Base-by-base conservation (phyloP, 2,888 invertebrate genomes). In the Siphlonurus alternatus region DNA sequence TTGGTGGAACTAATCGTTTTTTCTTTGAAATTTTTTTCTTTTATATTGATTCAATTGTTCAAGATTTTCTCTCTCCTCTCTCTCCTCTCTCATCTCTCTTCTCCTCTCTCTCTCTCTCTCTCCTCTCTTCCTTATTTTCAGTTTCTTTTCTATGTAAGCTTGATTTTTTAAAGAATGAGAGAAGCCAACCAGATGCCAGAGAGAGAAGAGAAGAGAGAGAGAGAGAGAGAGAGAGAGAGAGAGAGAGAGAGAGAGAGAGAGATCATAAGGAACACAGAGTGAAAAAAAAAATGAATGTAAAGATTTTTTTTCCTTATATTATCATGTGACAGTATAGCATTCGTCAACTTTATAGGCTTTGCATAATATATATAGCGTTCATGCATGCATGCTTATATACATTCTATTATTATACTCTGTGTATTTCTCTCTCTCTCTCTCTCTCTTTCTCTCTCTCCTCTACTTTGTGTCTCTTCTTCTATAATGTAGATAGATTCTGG, bases 1-100 rank as follows among this genome's bases (percentile, higher is more conserved):
- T 56, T 56, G 56, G 56, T 56, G 56, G 56, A 56, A 56, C 56
- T 56, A 56, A 56, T 56, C 56, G 56, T 56, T 56, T 56, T 56
- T 56, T 22, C 56, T 56, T 22, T 56, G 15, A 20, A 5, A 7
- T 22, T 56, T 56, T 56, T 56, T 56, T n/a, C 56, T 22, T 20
- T 56, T 56, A 22, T 56, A 56, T 56, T 56, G 56, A 56, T 56
- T 56, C 56, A 56, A 56, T 56, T 56, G 38, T 38, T 38, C 38
- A 38, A 38, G 5, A 56, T 56, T 56, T 10, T 51, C 10, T n/a
- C 10, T 10, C 53, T 15, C 53, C n/a, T 51, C n/a, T 51, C n/a
- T n/a, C n/a, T n/a, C n/a, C n/a, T n/a, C n/a, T n/a, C n/a, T n/a
- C n/a, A n/a, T n/a, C n/a, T n/a, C n/a, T 51, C 53, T 51, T 51